Conservation (phyloP, 2,888 invertebrate genomes). For the Tipula helvola region DNA sequence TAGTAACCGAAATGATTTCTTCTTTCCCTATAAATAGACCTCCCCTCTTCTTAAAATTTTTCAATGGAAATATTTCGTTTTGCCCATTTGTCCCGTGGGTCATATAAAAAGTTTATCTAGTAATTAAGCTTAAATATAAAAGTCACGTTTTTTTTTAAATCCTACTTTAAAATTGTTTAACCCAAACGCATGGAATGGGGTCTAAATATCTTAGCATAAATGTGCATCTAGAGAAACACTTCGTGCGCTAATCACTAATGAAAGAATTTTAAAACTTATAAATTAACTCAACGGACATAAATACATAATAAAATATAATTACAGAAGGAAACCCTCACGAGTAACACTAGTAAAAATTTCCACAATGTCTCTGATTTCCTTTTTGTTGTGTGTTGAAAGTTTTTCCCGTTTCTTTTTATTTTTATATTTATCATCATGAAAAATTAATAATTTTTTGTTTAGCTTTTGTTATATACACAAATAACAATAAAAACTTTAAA, state of each 20-base stretch:
- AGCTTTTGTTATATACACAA: not conserved
- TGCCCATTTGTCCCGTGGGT: no score
- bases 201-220: not conserved
- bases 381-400: not conserved
- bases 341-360: not conserved
- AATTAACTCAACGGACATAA: not conserved
- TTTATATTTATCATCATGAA: not conserved
- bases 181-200: no score
- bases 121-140: no score
- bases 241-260: no score
- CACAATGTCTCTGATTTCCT: not conserved
- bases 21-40: no score
- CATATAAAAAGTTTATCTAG: no score
- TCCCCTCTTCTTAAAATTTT: no score
- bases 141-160: no score
- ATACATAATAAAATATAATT: not conserved
- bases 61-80: no score
- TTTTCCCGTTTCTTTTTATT: not conserved
- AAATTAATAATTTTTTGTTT: not conserved
- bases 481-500: not conserved
- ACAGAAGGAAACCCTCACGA: not conserved
- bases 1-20: no score
- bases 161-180: no score
- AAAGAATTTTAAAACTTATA: not conserved
- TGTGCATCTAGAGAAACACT: not conserved